A percentile compares a stretch with the other conserved stretches of the same genome.
Conservation (phyloP, 2,113 vertebrate genomes). For the Thymallus thymallus region DNA sequence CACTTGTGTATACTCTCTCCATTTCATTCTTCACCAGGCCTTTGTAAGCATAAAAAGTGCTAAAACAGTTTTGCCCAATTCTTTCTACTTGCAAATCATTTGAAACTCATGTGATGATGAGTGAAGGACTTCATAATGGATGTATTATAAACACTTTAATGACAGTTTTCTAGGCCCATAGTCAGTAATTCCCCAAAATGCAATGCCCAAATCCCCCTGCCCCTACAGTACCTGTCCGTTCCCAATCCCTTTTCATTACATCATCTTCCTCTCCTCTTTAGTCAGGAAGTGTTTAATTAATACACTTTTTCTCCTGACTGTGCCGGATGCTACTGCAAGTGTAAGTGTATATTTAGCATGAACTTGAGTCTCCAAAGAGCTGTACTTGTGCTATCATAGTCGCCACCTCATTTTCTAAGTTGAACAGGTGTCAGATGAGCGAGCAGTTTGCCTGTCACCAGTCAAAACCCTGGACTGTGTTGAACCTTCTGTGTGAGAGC, state of each 20-base stretch:
- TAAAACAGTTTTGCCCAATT: slow-evolving; percentile 51
- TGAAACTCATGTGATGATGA: slow-evolving; percentile 20
- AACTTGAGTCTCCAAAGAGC: not conserved
- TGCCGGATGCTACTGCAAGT: not conserved
- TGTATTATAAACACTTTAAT: not conserved
- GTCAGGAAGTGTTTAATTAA: not conserved
- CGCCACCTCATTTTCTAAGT: not conserved
- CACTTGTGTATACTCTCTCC: slow-evolving; percentile 62
- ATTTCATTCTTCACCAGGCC: slow-evolving; percentile 61
- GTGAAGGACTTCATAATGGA: not conserved
- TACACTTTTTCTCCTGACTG: not conserved
- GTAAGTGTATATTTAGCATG: not conserved
- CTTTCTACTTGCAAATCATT: slow-evolving; percentile 54
- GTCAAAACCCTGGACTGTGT: not conserved
- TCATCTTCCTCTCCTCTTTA: not conserved
- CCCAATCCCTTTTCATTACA: not conserved
- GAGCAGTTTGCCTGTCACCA: not conserved
- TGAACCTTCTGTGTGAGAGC: not conserved
- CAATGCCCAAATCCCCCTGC: not conserved
- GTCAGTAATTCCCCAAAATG: not conserved
- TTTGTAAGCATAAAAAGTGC: slow-evolving; percentile 71
- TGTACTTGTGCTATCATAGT: not conserved
- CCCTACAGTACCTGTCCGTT: not conserved
- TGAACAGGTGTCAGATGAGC: not conserved
- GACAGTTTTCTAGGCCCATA: not conserved